Conservation (phyloP, 2,113 vertebrate genomes). For the Pseudopipra pipra region DNA sequence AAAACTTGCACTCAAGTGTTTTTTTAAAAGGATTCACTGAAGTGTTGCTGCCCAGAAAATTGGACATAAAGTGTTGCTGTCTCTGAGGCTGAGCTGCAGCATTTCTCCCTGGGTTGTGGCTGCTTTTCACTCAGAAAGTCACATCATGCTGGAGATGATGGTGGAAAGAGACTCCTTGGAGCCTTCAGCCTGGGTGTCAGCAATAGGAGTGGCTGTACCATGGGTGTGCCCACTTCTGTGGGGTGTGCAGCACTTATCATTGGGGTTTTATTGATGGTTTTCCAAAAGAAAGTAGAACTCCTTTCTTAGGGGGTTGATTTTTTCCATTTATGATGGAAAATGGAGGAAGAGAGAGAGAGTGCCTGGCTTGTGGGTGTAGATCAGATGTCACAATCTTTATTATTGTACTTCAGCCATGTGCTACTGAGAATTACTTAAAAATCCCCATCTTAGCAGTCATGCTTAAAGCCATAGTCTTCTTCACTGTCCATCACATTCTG, state of each 20-base stretch:
- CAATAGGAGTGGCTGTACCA: background rate
- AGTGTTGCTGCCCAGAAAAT: background rate
- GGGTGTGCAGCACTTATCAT: background rate
- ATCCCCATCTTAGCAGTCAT: background rate
- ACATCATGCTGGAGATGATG: background rate
- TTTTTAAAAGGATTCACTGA: background rate
- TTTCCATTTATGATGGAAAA: background rate
- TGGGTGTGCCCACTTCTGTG: background rate
- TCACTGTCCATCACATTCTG: background rate
- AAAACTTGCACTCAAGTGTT: background rate
- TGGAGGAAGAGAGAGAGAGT: background rate
- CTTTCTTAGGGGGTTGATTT: background rate
- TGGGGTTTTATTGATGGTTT: background rate
- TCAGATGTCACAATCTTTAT: background rate
- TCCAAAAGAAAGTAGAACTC: background rate
- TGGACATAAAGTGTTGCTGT: background rate
- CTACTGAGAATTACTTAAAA: background rate
- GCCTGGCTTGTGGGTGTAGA: background rate
- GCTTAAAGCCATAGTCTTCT: background rate
- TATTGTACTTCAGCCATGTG: background rate
- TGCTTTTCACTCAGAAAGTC: background rate
- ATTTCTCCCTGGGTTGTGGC: background rate
- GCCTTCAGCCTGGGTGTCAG: background rate
- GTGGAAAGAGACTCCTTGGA: background rate
- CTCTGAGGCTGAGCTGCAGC: background rate